phyloP scores from a whole-genome alignment of 2,113 vertebrate species.

The Pseudorasbora parva region DNA sequence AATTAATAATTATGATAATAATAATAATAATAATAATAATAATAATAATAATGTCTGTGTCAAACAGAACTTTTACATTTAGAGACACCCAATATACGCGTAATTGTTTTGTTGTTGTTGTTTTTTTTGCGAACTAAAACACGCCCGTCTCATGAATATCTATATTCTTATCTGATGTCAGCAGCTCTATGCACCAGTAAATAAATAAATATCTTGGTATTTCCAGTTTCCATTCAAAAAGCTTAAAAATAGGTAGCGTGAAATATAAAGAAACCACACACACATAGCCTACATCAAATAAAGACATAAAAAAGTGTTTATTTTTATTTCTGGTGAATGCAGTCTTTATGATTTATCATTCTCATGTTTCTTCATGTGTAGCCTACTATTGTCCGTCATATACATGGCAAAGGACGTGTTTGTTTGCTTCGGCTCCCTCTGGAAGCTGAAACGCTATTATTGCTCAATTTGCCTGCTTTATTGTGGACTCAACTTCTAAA shows the following conservation, averaged over 20 bases:
- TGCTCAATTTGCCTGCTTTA: slow-evolving; percentile 4
- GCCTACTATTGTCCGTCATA: neutral
- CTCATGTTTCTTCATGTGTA: neutral
- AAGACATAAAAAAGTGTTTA: neutral
- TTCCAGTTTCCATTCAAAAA: neutral
- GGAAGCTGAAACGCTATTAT: slow-evolving; percentile 12
- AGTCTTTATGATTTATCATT: neutral
- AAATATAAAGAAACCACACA: no score
- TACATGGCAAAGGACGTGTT: neutral
- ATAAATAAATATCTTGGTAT: neutral
- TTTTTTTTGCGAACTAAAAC: no score
- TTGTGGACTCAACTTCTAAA: neutral
- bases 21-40: neutral
- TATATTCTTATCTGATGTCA: slow-evolving; percentile 63
- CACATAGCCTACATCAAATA: no score
- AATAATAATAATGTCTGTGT: no score
- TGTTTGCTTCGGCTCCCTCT: neutral
- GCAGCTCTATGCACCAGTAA: slow-evolving; percentile 25
- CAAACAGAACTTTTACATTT: slow-evolving; percentile 10
- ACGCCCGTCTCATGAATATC: slow-evolving; percentile 31
- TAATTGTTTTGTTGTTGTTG: no score
- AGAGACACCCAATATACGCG: neutral
- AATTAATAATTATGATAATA: neutral
- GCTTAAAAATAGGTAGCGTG: neutral
- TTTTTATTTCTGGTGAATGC: neutral